Percentiles rank a stretch among this genome's conserved stretches.
Conservation (phyloP, 2,113 vertebrate genomes). For the Aix galericulata region DNA sequence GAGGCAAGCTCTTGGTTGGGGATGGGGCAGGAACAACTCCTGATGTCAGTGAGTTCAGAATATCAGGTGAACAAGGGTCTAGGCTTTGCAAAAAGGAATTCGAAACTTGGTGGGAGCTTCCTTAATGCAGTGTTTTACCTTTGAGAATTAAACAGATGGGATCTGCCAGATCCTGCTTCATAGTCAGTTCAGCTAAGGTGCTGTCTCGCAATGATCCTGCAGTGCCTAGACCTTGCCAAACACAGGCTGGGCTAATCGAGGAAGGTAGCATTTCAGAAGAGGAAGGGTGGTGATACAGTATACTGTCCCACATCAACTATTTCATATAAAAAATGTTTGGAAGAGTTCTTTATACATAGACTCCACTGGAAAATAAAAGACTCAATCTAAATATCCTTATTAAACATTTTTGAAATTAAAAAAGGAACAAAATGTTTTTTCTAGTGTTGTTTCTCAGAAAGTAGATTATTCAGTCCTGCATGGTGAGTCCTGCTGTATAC, state of each 20-base stretch:
- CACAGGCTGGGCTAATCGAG: neutral
- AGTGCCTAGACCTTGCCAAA: neutral
- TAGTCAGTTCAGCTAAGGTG: neutral
- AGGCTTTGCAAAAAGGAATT: neutral
- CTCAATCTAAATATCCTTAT: neutral
- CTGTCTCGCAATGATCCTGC: neutral
- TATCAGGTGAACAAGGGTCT: neutral
- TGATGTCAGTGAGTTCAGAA: neutral
- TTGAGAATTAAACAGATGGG: neutral
- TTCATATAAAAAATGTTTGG: neutral
- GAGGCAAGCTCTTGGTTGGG: neutral
- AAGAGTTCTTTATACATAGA: neutral
- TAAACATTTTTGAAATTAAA: neutral
- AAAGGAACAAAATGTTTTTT: neutral
- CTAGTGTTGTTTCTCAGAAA: neutral
- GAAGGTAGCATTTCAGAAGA: neutral
- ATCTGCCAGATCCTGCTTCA: neutral
- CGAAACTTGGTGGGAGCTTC: neutral
- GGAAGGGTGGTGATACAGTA: neutral
- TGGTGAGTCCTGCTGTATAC: neutral
- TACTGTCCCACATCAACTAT: neutral
- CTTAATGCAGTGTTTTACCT: neutral
- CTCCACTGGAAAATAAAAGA: neutral
- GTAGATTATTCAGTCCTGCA: neutral
- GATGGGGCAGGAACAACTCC: neutral